A percentile compares a stretch with the other conserved stretches of the same genome.
These are phyloP conservation scores for Stegodyphus mimosarum DNA, from an alignment of 1,140 invertebrate genomes.

Conservation along the genomic window DNA sequence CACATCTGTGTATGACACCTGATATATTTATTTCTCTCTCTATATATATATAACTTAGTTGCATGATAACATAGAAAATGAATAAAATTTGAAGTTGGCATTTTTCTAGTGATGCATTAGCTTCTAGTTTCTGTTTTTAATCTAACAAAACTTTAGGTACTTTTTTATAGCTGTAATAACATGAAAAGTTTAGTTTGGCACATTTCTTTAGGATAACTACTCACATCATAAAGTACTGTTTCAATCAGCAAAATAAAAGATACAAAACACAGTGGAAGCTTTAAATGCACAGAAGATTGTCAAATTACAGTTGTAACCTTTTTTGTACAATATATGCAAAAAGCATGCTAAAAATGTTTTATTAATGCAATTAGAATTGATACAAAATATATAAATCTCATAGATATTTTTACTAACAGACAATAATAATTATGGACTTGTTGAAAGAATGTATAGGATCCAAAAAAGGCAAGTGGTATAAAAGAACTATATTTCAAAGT, in stretches of 20 bases:
- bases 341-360: neutral
- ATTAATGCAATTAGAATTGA: neutral
- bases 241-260: neutral
- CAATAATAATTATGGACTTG: neutral
- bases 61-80: too few relatives aligned
- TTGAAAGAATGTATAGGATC: neutral
- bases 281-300: slow-evolving; percentile 35
- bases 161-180: too few relatives aligned
- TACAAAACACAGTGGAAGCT: neutral
- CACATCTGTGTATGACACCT: too few relatives aligned
- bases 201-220: too few relatives aligned
- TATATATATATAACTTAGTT: too few relatives aligned
- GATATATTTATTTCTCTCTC: too few relatives aligned
- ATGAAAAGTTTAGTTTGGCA: too few relatives aligned
- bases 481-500: neutral
- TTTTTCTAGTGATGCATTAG: too few relatives aligned
- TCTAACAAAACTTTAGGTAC: too few relatives aligned
- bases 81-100: too few relatives aligned
- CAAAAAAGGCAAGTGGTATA: neutral
- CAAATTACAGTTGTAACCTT: slow-evolving; percentile 15
- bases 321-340: neutral
- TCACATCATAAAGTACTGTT: neutral
- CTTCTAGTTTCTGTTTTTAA: too few relatives aligned
- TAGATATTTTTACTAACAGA: neutral
- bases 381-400: slow-evolving; percentile 10